Evolutionary conservation across 1,140 invertebrate genomes (phyloP).

Genomic region (Macrobrachium nipponense): DNA sequence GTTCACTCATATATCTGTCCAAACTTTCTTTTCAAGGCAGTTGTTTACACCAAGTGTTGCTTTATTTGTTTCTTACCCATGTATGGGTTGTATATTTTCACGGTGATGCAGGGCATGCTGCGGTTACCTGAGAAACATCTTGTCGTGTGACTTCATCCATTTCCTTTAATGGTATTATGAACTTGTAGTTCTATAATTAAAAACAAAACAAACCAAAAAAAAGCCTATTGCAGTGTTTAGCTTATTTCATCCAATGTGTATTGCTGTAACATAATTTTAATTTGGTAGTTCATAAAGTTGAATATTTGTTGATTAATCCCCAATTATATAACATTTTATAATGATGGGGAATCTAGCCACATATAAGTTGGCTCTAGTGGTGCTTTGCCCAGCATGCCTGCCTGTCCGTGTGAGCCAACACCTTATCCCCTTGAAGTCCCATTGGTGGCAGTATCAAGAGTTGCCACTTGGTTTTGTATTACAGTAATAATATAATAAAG

Average conservation of each 20-base stretch:
- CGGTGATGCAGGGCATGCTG: slow-evolving; percentile 37
- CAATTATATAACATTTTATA: too few species aligned
- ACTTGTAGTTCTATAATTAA: too few species aligned
- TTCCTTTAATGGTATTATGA: neutral
- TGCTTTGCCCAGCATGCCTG: slow-evolving; percentile 50
- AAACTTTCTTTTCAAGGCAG: slow-evolving; percentile 53
- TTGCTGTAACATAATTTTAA: too few species aligned
- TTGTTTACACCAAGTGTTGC: slow-evolving; percentile 54
- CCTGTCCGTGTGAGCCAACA: slow-evolving; percentile 42
- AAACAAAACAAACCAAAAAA: too few species aligned
- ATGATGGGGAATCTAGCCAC: slow-evolving; percentile 4
- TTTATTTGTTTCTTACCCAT: slow-evolving; percentile 53
- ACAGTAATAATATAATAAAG: slow-evolving; percentile 5
- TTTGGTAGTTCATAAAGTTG: neutral
- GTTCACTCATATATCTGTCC: slow-evolving; percentile 51
- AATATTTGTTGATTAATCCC: neutral
- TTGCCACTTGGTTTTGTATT: slow-evolving; percentile 34
- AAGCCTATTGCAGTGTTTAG: too few species aligned
- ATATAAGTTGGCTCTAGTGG: slow-evolving; percentile 12
- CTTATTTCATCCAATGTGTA: too few species aligned
- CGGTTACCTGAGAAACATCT: slow-evolving; percentile 8
- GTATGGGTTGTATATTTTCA: slow-evolving; percentile 24
- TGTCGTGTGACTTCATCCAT: neutral
- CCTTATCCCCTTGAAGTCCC: slow-evolving; percentile 45
- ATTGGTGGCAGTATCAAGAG: slow-evolving; percentile 19